phyloP scores from a whole-genome alignment of 2,797 vertebrate genomes.

The Spinus pinus region DNA sequence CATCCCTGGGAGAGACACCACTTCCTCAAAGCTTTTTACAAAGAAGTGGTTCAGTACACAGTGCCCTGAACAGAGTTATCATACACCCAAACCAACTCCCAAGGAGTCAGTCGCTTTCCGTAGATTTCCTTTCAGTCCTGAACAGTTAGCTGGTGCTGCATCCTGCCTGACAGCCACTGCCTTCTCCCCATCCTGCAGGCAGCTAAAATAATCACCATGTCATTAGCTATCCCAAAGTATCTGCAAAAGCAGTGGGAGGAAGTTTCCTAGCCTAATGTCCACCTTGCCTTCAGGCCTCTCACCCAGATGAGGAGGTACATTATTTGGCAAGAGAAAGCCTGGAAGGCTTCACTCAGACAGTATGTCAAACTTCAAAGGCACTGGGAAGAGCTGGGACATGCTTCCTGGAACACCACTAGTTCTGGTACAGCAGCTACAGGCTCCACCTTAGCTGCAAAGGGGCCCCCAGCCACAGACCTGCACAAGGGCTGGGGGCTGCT shows the following conservation, averaged over 20 bases:
- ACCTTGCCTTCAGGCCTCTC: constrained; percentile 43
- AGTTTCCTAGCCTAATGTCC: not conserved
- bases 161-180: not conserved
- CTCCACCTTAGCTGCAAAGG: not conserved
- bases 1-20: not conserved
- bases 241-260: not conserved
- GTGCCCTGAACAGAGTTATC: not conserved
- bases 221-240: not conserved
- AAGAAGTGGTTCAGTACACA: not conserved
- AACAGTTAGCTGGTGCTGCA: not conserved
- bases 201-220: not conserved
- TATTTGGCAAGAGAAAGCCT: not conserved
- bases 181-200: not conserved
- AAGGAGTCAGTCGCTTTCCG: not conserved
- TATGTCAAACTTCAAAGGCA: constrained; percentile 15
- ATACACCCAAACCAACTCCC: not conserved
- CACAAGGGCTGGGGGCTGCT: not conserved
- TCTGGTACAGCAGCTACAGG: not conserved
- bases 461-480: not conserved
- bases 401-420: not conserved
- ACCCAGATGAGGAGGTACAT: not conserved
- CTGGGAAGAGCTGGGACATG: constrained; percentile 6
- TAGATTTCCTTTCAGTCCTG: not conserved
- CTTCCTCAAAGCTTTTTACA: not conserved
- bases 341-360: not conserved